Evolutionary conservation across 2,888 invertebrate species (phyloP).

Genomic region (Anthophora plumipes): DNA sequence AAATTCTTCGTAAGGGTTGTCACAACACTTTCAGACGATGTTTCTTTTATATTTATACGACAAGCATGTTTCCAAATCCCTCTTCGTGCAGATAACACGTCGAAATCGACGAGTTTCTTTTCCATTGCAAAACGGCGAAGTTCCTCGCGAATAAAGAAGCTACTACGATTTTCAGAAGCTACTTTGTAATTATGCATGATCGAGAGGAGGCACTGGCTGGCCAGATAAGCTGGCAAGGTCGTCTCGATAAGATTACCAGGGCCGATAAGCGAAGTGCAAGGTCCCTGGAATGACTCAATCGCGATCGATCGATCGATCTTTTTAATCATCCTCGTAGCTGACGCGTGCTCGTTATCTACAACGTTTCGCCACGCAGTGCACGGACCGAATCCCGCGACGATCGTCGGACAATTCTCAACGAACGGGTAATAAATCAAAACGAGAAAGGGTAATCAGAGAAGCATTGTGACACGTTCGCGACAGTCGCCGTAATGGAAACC

Average conservation of each 20-base stretch:
- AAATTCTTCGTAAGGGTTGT: too few species aligned
- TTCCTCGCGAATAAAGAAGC: neutral
- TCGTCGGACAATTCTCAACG: neutral
- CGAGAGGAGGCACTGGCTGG: neutral
- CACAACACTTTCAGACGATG: too few species aligned
- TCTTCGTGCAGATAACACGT: too few species aligned
- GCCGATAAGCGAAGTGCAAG: conserved; percentile 47
- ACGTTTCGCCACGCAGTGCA: neutral
- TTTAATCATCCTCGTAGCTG: conserved; percentile 19
- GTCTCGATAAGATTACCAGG: conserved; percentile 53
- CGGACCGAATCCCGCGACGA: conserved; percentile 9
- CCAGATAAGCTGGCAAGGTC: conserved; percentile 50
- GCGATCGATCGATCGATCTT: conserved; percentile 33
- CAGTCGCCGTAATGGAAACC: conserved; percentile 29
- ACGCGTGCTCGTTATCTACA: conserved; percentile 32
- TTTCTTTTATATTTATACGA: too few species aligned
- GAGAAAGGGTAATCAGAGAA: conserved; percentile 33
- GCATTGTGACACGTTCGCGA: conserved; percentile 33
- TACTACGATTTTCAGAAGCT: neutral
- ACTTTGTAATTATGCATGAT: conserved; percentile 33
- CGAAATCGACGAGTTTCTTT: too few species aligned
- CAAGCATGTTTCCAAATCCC: too few species aligned
- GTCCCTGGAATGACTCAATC: conserved; percentile 43
- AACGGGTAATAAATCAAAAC: conserved; percentile 41
- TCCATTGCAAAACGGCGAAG: too few species aligned